These are phyloP conservation scores for Leptothorax acervorum DNA, from an alignment of 2,888 invertebrate genomes.

Conservation along the genomic window DNA sequence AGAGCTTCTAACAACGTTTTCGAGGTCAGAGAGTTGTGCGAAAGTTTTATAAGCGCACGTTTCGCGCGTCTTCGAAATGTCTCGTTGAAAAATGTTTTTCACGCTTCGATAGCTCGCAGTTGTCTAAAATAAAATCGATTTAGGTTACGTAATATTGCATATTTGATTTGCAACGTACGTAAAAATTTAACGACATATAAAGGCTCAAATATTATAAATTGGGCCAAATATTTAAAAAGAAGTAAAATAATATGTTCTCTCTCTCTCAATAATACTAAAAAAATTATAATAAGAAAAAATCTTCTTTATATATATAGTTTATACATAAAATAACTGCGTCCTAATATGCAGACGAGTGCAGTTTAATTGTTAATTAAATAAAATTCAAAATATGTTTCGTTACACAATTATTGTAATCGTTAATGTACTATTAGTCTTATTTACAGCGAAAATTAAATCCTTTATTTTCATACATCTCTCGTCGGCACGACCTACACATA, in stretches of 20 bases:
- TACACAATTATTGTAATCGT: background rate
- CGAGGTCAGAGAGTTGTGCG: background rate
- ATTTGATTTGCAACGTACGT: background rate
- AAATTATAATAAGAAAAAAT: background rate
- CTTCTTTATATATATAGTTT: too few species aligned
- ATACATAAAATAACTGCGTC: too few species aligned
- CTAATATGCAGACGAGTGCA: background rate
- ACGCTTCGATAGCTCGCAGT: background rate
- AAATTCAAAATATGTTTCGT: slow-evolving; percentile 5
- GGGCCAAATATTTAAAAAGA: background rate
- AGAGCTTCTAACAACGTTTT: background rate
- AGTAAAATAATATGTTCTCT: background rate
- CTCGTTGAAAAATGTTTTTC: slow-evolving; percentile 26
- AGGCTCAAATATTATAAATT: background rate
- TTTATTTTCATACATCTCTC: background rate
- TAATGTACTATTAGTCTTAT: background rate
- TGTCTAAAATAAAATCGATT: slow-evolving; percentile 28
- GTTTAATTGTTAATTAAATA: background rate
- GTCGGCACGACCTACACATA: background rate
- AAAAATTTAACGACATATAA: background rate
- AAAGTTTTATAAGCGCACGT: slow-evolving; percentile 32
- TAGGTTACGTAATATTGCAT: background rate
- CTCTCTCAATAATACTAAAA: background rate
- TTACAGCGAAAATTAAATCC: slow-evolving; percentile 9
- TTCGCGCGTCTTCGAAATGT: slow-evolving; percentile 29